phyloP scores from a whole-genome alignment of 2,888 invertebrate species.

The Melieria crassipennis region DNA sequence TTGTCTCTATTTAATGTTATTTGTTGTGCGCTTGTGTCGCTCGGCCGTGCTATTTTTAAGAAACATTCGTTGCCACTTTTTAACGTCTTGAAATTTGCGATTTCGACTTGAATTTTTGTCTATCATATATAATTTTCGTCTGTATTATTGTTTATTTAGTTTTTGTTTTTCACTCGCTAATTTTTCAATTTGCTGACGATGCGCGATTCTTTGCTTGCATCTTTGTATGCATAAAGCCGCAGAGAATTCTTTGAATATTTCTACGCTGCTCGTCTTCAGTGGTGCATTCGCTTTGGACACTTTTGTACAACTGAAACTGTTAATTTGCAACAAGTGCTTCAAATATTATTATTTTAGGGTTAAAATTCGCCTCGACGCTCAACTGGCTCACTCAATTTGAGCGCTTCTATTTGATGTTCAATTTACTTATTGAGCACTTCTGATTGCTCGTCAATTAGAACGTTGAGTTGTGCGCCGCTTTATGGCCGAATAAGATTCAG shows the following conservation, averaged over 20 bases:
- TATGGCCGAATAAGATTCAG: too few relatives aligned
- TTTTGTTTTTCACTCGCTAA: background rate
- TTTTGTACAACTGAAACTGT: constrained; percentile 45
- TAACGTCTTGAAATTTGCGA: background rate
- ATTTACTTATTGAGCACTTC: too few relatives aligned
- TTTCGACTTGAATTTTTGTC: background rate
- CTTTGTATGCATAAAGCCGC: too few relatives aligned
- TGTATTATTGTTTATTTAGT: background rate
- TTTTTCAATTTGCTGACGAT: background rate
- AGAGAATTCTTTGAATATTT: background rate
- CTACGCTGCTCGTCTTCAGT: background rate
- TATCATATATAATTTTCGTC: background rate
- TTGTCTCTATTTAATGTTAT: too few relatives aligned
- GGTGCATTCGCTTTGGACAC: constrained; percentile 31
- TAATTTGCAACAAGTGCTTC: constrained; percentile 47
- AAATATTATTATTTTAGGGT: constrained; percentile 42
- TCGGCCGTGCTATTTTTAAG: background rate
- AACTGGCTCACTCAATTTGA: too few relatives aligned
- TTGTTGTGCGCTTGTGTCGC: background rate
- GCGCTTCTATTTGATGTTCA: too few relatives aligned
- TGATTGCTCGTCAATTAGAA: too few relatives aligned
- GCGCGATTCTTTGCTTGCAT: too few relatives aligned
- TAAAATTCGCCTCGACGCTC: constrained; percentile 2
- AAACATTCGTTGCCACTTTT: constrained; percentile 1
- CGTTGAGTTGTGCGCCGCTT: too few relatives aligned